Percentiles rank a stretch among this genome's conserved stretches.
phyloP scores from a whole-genome alignment of 2,797 vertebrate genomes.

The Poeciliopsis infans region DNA sequence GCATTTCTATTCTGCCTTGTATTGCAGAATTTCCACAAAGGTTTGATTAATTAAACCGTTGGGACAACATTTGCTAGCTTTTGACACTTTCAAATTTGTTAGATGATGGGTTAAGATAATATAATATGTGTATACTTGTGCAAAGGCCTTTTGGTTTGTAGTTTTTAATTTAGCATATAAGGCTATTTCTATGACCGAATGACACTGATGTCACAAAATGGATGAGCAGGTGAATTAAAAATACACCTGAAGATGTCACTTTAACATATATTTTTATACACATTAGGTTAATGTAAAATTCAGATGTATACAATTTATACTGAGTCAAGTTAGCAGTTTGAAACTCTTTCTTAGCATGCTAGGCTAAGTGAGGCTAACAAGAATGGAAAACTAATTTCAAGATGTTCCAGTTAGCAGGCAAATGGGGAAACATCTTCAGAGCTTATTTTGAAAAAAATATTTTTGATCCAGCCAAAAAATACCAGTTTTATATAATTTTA shows the following conservation, averaged over 20 bases:
- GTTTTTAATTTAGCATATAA: not conserved
- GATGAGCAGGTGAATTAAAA: constrained; percentile 1
- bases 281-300: constrained; percentile 3
- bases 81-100: not conserved
- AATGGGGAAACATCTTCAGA: not conserved
- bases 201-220: constrained; percentile 5
- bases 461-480: not conserved
- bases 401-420: not conserved
- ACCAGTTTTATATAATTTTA: not conserved
- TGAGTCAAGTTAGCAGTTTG: not conserved
- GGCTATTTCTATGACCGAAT: not conserved
- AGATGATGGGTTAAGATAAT: not conserved
- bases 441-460: not conserved
- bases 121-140: not conserved
- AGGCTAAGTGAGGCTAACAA: constrained; percentile 5
- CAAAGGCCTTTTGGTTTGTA: not conserved
- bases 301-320: not conserved
- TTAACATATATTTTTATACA: constrained; percentile 13
- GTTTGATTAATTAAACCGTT: not conserved
- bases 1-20: not conserved
- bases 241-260: constrained; percentile 14
- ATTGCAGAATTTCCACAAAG: not conserved
- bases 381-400: not conserved
- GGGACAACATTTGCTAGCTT: not conserved
- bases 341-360: not conserved